Evolutionary conservation across 2,888 invertebrate genomes (phyloP).

Genomic region (Diogma glabrata): DNA sequence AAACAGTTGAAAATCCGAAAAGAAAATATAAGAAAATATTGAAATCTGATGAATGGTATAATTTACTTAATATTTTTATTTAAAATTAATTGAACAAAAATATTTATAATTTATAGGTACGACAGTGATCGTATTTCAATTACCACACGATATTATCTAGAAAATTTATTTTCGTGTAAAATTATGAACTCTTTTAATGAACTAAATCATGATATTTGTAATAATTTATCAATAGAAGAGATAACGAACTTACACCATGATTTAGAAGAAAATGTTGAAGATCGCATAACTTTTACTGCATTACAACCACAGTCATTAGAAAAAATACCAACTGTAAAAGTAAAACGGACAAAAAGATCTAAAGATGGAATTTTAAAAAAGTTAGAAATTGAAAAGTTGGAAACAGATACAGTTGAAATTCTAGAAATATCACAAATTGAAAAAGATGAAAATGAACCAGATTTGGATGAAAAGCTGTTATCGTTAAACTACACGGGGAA

Average conservation of each 20-base stretch:
- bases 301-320: neutral
- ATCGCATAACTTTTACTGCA: too few relatives aligned
- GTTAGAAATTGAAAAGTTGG: neutral
- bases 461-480: conserved; percentile 8
- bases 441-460: conserved; percentile 7
- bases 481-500: conserved; percentile 16
- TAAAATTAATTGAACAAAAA: neutral
- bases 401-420: neutral
- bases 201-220: conserved; percentile 17
- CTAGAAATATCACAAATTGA: conserved; percentile 1
- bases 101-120: conserved; percentile 21
- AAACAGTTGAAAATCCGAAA: conserved; percentile 19
- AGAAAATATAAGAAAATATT: conserved; percentile 22
- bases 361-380: conserved; percentile 2
- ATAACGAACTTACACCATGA: too few relatives aligned
- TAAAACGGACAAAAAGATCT: neutral
- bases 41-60: conserved; percentile 25
- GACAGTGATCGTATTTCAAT: conserved; percentile 26
- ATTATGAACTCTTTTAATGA: conserved; percentile 23
- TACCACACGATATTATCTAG: conserved; percentile 24
- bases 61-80: neutral
- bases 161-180: conserved; percentile 22
- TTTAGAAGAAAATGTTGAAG: neutral
- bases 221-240: conserved; percentile 16
- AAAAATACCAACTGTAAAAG: neutral